phyloP scores from a whole-genome alignment of 2,113 vertebrate species.

The Platichthys stellatus region DNA sequence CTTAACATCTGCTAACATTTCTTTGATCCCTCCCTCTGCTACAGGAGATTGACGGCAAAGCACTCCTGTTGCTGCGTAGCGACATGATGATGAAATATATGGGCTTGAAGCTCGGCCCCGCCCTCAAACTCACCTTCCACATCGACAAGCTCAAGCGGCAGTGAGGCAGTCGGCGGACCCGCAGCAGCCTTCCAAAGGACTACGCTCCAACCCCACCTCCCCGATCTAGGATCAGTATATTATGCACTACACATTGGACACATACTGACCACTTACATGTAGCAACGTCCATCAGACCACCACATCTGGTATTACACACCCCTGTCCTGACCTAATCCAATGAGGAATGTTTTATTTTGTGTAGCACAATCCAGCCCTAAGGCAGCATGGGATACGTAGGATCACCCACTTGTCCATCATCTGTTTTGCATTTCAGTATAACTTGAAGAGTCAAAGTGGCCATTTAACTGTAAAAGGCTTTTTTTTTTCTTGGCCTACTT shows the following conservation, averaged over 20 bases:
- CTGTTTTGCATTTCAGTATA: conserved; percentile 68
- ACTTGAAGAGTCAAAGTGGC: conserved; percentile 61
- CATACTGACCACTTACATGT: conserved; percentile 57
- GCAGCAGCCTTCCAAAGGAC: conserved; percentile 57
- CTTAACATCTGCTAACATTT: background rate
- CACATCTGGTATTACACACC: conserved; percentile 40
- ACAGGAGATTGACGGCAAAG: conserved; percentile 94
- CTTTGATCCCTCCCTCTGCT: background rate
- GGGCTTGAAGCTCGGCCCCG: conserved; percentile 97
- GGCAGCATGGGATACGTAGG: conserved; percentile 69
- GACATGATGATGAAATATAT: conserved; percentile 99
- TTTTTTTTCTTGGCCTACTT: conserved; percentile 61
- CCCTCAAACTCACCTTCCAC: conserved; percentile 96
- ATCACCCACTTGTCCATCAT: conserved; percentile 39
- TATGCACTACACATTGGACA: conserved; percentile 65
- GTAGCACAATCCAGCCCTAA: conserved; percentile 74
- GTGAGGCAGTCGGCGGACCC: conserved; percentile 78
- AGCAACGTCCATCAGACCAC: conserved; percentile 58
- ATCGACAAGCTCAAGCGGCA: conserved; percentile 96
- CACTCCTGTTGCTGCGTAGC: conserved; percentile 89
- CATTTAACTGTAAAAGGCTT: conserved; percentile 60
- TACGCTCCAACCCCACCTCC: conserved; percentile 21
- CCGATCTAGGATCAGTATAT: conserved; percentile 58
- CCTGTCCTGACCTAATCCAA: conserved; percentile 55
- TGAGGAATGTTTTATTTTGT: conserved; percentile 70